A percentile compares a stretch with the other conserved stretches of the same genome.
Evolutionary conservation across 2,888 invertebrate species (phyloP).

Genomic region (Tetropium fuscum): DNA sequence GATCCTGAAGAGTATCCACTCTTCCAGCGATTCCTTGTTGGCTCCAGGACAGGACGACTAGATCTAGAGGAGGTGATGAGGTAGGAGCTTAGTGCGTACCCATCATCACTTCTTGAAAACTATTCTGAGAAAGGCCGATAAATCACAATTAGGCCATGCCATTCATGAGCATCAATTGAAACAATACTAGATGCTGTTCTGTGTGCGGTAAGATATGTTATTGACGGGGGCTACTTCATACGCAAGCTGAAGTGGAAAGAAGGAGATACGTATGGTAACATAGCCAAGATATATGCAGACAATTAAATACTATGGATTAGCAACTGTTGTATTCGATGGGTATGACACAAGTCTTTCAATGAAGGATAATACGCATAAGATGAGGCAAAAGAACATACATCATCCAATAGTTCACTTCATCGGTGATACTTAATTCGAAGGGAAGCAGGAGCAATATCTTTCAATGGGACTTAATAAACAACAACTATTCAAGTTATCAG

Average conservation of each 20-base stretch:
- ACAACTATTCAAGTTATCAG: no score
- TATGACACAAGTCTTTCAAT: no score
- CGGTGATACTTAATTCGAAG: no score
- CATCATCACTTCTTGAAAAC: not conserved
- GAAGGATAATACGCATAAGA: no score
- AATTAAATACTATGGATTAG: no score
- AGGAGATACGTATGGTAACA: not conserved
- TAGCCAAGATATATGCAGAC: not conserved
- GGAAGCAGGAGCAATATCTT: no score
- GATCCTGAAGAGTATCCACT: not conserved
- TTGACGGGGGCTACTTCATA: not conserved
- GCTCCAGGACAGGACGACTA: not conserved
- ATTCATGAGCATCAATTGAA: not conserved
- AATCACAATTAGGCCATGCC: not conserved
- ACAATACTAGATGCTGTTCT: no score
- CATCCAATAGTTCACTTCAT: no score
- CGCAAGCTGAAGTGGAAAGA: not conserved
- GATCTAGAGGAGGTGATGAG: not conserved
- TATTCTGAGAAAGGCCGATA: not conserved
- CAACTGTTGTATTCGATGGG: no score
- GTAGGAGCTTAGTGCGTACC: no score
- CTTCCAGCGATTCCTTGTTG: not conserved
- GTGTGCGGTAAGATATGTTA: not conserved
- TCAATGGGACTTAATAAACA: no score
- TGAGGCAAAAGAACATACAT: no score